A percentile compares a stretch with the other conserved stretches of the same genome.
These are phyloP conservation scores for Anastatus disparis DNA, from an alignment of 1,140 invertebrate genomes.

Conservation along the genomic window DNA sequence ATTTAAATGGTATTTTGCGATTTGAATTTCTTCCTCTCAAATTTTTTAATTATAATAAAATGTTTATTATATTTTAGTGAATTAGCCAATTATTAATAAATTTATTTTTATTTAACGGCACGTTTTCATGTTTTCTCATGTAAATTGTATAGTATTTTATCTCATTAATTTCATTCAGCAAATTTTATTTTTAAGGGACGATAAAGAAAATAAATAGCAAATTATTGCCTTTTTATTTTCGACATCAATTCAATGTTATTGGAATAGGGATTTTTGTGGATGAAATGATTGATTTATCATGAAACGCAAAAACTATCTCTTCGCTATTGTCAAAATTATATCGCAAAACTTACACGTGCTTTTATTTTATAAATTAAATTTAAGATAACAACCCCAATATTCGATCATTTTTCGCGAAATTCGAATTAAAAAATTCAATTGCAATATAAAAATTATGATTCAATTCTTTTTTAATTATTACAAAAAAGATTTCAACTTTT, in stretches of 20 bases:
- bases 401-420: too few species aligned
- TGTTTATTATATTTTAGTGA: too few species aligned
- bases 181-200: not conserved
- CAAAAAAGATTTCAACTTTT: too few species aligned
- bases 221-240: not conserved
- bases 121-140: not conserved
- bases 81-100: too few species aligned
- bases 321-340: not conserved
- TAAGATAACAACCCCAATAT: too few species aligned
- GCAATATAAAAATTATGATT: too few species aligned
- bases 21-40: too few species aligned
- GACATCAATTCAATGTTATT: not conserved
- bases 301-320: not conserved
- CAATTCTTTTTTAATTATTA: too few species aligned
- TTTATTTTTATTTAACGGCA: not conserved
- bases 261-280: not conserved
- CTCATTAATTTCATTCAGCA: constrained; percentile 34
- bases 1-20: too few species aligned
- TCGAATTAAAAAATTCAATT: too few species aligned
- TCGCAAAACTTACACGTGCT: not conserved
- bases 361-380: too few species aligned
- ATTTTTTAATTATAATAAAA: too few species aligned
- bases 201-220: not conserved
- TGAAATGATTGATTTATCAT: not conserved
- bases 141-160: not conserved